Evolutionary conservation across 2,797 vertebrate genomes (phyloP), one percentile per base, ranked within the genome.

Genomic region (Epinephelus awoara): DNA sequence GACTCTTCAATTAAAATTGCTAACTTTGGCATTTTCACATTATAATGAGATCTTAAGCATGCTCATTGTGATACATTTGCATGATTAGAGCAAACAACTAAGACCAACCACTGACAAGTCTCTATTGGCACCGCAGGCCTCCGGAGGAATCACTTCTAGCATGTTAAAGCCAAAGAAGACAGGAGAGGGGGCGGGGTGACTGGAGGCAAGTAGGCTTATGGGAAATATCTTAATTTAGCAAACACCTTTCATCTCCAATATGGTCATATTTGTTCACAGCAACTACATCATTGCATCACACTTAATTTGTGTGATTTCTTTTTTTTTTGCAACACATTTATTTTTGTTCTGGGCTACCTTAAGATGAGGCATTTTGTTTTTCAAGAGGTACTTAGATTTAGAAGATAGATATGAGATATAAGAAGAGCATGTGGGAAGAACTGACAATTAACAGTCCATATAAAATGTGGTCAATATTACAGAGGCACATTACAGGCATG

Each of bases 161-260:
- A 64, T 54, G 65, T 62, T 67, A 46, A 66, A 40, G 44, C 14
- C 25, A 62, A 21, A 77, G 51, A 75, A 54, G 67, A 75, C 66
- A 77, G 66, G 25, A 47, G 34, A 67, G 67, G 62, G 62, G 80
- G 27, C 3, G 65, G 58, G 51, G 7, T 61, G 72, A 49, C 55
- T 57, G 12, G 25, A 68, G 63, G n/a, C 56, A 61, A 46, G 17
- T 4, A n/a, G 54, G 68, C 54, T 72, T 50, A 80, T 72, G 55
- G 46, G 34, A 61, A 46, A 72, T 42, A 62, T 77, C 27, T 79
- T 64, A 40, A 83, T 73, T 68, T 65, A 66, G 64, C 54, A 68
- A 76, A 52, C 27, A 70, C 38, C 25, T 57, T 23, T 75, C 27
- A 79, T 76, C 64, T 38, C 38, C 44, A 19, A 21, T 5, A 10